phyloP scores from a whole-genome alignment of 92 coral and sea anemone genomes.

The Paramuricea clavata region DNA sequence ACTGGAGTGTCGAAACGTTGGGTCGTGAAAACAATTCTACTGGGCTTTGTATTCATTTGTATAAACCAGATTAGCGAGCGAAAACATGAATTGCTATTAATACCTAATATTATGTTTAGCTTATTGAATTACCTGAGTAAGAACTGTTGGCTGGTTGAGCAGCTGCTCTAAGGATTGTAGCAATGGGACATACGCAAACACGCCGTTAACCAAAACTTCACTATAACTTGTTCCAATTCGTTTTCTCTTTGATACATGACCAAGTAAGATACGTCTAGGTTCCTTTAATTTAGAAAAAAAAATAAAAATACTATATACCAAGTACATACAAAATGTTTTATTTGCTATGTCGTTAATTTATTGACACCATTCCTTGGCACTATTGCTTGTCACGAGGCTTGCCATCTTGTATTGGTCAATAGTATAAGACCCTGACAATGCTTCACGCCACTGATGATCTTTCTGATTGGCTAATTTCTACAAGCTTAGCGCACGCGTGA shows the following conservation, averaged over 20 bases:
- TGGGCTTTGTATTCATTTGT: no score
- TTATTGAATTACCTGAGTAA: slow-evolving; percentile 45
- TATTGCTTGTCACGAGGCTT: no score
- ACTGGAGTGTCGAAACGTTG: no score
- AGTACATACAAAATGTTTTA: neutral
- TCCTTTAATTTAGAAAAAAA: slow-evolving; percentile 33
- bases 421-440: no score
- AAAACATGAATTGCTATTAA: neutral
- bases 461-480: neutral
- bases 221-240: slow-evolving; percentile 49
- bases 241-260: slow-evolving; percentile 54
- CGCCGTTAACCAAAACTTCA: slow-evolving; percentile 56
- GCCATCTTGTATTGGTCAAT: no score
- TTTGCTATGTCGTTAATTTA: neutral
- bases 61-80: no score
- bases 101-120: neutral
- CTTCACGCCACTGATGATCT: neutral
- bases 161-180: slow-evolving; percentile 53
- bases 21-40: no score
- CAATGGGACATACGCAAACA: slow-evolving; percentile 60
- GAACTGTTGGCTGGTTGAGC: slow-evolving; percentile 57
- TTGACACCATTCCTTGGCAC: neutral
- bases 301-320: neutral
- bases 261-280: slow-evolving; percentile 65
- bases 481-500: neutral